A percentile compares a stretch with the other conserved stretches of the same genome.
Evolutionary conservation across 2,888 invertebrate species (phyloP).

Genomic region (Neoaliturus tenellus): DNA sequence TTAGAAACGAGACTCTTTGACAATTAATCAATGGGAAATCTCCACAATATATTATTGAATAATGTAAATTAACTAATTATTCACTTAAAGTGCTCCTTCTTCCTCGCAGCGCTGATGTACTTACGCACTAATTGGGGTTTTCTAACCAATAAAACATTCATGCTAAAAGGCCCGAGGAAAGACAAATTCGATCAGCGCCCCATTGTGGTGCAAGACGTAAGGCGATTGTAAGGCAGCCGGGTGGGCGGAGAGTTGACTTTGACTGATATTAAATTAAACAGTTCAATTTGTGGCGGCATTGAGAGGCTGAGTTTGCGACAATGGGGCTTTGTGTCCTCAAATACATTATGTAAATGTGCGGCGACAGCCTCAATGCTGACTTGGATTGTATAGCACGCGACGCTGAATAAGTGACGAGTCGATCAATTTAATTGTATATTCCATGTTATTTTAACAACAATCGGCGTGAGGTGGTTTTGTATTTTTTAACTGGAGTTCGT

Average conservation of each 20-base stretch:
- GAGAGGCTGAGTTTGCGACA: constrained; percentile 46
- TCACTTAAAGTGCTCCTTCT: background rate
- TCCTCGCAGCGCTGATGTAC: background rate
- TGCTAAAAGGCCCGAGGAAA: constrained; percentile 29
- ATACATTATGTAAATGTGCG: constrained; percentile 42
- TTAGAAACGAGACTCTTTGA: too few relatives aligned
- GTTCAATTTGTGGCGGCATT: constrained; percentile 47
- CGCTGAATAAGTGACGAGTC: background rate
- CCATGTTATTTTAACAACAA: too few relatives aligned
- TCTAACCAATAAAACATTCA: constrained; percentile 24
- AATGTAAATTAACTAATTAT: too few relatives aligned
- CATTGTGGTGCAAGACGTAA: constrained; percentile 9
- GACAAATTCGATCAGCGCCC: constrained; percentile 30
- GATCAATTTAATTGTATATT: background rate
- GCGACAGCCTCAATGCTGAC: constrained; percentile 17
- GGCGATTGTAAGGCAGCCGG: constrained; percentile 22
- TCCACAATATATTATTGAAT: too few relatives aligned
- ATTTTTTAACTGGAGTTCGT: too few relatives aligned
- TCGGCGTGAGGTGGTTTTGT: too few relatives aligned
- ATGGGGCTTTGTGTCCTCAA: constrained; percentile 51
- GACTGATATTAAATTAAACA: constrained; percentile 52
- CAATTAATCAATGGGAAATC: too few relatives aligned
- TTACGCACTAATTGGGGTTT: constrained; percentile 14
- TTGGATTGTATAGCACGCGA: constrained; percentile 3
- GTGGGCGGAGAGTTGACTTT: constrained; percentile 45